Base-by-base conservation (phyloP, 1,140 invertebrate genomes). In the Eciton burchellii region DNA sequence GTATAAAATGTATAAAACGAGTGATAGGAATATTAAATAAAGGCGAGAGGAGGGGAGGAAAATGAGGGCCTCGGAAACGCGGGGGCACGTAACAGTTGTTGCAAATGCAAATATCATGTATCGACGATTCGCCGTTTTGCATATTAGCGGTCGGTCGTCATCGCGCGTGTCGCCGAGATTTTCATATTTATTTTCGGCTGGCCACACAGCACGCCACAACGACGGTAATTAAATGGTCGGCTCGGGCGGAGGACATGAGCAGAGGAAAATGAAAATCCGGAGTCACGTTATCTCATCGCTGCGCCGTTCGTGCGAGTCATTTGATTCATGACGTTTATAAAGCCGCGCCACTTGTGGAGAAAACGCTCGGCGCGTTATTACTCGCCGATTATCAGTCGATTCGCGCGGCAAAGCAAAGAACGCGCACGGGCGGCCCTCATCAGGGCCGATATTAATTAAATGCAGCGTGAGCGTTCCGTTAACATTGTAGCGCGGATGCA, bases 31-130 rank as follows among this genome's bases (percentile, higher is more conserved):
- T 87, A 81, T 85, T 74, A 87, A 82, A 82, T 49, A 21, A 26
- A 26, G 5, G 8, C 16, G 57, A 26, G 41, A 19, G 19, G 2
- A n/a, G 21, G 43, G 41, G 83, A 77, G 35, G 41, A 77, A 77
- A 35, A 77, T 71, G 52, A 57, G 54, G 35, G 59, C 49, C 54
- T 52, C 43, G 49, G 3, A 26, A 35, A 54, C 54, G 24, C n/a
- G 57, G 41, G 49, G 1, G 35, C 83, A 66, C 52, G 73, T 84
- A 83, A 83, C 81, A 62, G 43, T 71, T 71, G 83, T 83, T 88
- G n/a, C n/a, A 83, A 85, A 85, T 88, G 87, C 83, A 85, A 88
- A 85, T 88, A 74, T 79, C 19, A 6, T 12, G 21, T 65, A 71
- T 70, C 57, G 57, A n/a, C 26, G 47, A 24, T 45, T 35, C 29